These are phyloP conservation scores for Camponotus vicinus DNA, from an alignment of 1,140 invertebrate species.

Conservation along the genomic window DNA sequence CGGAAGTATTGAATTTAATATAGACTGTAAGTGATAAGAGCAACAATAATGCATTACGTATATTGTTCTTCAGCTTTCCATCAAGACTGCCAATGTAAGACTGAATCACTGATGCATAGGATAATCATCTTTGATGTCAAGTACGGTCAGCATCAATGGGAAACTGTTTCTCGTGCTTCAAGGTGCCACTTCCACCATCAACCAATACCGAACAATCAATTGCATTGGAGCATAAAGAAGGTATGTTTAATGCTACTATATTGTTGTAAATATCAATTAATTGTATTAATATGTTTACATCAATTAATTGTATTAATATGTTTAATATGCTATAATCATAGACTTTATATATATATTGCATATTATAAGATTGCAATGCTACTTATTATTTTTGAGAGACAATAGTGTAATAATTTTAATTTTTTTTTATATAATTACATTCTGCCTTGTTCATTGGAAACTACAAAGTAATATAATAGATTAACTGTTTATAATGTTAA, in stretches of 20 bases:
- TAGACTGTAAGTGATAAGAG: neutral
- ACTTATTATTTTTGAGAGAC: neutral
- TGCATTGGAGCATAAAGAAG: conserved; percentile 88
- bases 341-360: neutral
- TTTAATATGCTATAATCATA: neutral
- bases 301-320: neutral
- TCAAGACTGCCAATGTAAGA: conserved; percentile 84
- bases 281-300: neutral
- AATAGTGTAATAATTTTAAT: neutral
- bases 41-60: neutral
- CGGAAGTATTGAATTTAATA: neutral
- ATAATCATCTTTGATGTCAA: conserved; percentile 81
- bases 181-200: conserved; percentile 89
- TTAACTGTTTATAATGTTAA: neutral
- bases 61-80: conserved; percentile 76
- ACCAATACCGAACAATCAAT: conserved; percentile 85
- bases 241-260: conserved; percentile 79
- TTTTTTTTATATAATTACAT: conserved; percentile 15
- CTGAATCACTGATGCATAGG: conserved; percentile 84
- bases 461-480: neutral
- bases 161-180: conserved; percentile 92
- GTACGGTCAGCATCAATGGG: conserved; percentile 90
- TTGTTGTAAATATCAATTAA: conserved; percentile 15
- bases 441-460: neutral
- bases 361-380: neutral